Conservation (phyloP, 35 echinoderm and acorn worm genomes). For the Antedon bifida region DNA sequence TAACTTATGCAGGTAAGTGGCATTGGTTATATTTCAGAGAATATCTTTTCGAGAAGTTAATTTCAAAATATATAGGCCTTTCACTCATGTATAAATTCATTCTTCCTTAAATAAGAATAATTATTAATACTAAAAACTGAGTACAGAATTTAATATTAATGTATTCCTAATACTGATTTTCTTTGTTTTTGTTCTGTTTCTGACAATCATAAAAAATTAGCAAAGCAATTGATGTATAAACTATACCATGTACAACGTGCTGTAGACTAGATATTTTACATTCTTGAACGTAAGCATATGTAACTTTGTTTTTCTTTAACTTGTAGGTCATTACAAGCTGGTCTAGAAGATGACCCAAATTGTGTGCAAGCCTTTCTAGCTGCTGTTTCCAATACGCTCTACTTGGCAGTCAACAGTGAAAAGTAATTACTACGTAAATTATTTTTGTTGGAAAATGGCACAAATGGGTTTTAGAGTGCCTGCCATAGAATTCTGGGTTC, state of each 20-base stretch:
- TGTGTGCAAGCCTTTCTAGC: slow-evolving; percentile 95
- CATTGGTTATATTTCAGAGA: too few species aligned
- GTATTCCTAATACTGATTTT: background rate
- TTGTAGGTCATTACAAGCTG: slow-evolving; percentile 57
- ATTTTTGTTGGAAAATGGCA: background rate
- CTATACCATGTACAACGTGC: too few species aligned
- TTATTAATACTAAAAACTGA: too few species aligned
- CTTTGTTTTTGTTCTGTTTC: background rate
- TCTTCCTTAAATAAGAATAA: too few species aligned
- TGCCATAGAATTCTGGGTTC: background rate
- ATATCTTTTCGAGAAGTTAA: too few species aligned
- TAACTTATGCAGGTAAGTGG: slow-evolving; percentile 92
- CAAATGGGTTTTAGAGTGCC: background rate
- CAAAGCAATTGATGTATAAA: background rate
- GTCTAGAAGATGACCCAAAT: slow-evolving; percentile 53
- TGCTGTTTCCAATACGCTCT: slow-evolving; percentile 73
- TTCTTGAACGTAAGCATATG: too few species aligned
- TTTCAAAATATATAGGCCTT: too few species aligned
- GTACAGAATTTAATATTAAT: too few species aligned
- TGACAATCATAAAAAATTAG: background rate
- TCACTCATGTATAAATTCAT: too few species aligned
- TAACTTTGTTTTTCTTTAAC: too few species aligned
- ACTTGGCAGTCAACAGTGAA: slow-evolving; percentile 67
- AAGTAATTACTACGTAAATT: background rate
- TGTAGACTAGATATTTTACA: too few species aligned